Evolutionary conservation across 2,113 vertebrate genomes (phyloP).

Genomic region (Antechinus stuartii): DNA sequence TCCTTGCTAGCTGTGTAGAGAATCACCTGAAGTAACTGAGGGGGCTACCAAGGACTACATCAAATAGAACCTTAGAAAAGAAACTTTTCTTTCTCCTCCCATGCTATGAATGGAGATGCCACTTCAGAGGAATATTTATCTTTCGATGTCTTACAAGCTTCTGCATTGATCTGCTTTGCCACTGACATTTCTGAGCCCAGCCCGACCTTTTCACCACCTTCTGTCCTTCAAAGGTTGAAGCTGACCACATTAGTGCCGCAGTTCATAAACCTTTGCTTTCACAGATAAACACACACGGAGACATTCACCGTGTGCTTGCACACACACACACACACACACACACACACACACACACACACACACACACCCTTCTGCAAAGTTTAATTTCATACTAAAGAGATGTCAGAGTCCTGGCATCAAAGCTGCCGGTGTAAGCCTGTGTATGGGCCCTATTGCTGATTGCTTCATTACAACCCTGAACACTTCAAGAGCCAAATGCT

Average conservation of each 20-base stretch:
- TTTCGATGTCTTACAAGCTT: slow-evolving; percentile 67
- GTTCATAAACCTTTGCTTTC: slow-evolving; percentile 36
- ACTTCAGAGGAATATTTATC: slow-evolving; percentile 72
- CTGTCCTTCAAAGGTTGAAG: slow-evolving; percentile 59
- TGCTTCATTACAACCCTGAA: slow-evolving; percentile 82
- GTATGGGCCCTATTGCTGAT: slow-evolving; percentile 76
- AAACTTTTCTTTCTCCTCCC: slow-evolving; percentile 74
- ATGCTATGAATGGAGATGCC: slow-evolving; percentile 60
- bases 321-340: background rate
- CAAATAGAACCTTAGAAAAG: slow-evolving; percentile 74
- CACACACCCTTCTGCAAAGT: slow-evolving; percentile 48
- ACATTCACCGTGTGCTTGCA: too few species aligned
- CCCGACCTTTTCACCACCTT: slow-evolving; percentile 57
- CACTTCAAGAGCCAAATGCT: slow-evolving; percentile 83
- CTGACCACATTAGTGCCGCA: background rate
- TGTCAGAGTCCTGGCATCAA: slow-evolving; percentile 62
- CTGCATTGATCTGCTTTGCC: slow-evolving; percentile 67
- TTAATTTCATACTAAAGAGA: slow-evolving; percentile 67
- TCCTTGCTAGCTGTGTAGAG: slow-evolving; percentile 79
- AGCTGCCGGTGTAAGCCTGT: slow-evolving; percentile 69
- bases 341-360: background rate
- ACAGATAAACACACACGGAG: slow-evolving; percentile 20
- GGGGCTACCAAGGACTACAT: slow-evolving; percentile 75
- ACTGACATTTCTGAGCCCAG: slow-evolving; percentile 60
- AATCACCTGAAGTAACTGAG: slow-evolving; percentile 83